Evolutionary conservation across 2,113 vertebrate genomes (phyloP), one percentile per base, ranked within the genome.

Genomic region (Pogonocichla stellata): DNA sequence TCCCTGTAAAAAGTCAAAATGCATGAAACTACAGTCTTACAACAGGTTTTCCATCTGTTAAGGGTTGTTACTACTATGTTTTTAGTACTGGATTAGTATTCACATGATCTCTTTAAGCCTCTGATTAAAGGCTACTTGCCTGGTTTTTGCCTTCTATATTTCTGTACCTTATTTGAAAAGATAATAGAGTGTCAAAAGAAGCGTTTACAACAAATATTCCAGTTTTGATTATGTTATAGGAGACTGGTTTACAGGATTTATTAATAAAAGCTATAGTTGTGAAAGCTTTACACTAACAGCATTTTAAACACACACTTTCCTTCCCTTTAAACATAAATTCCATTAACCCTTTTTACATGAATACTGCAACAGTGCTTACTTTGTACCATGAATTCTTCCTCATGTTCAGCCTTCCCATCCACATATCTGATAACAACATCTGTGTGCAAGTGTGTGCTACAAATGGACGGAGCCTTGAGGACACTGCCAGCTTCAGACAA

Each of bases 341-440:
- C 3, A 2, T 1, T 28, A 34, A 71, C 19, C 38, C 12, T 81
- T 82, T 79, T 58, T 18, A 78, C 18, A 53, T 7, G 19, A 58
- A 50, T 10, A 80, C 31, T 34, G 25, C 0, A 3, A 54, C 19
- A n/a, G 38, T 5, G 12, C 87, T 86, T 98, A 99, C 99, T 99
- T 99, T 99, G 98, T 99, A 99, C 99, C 99, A 99, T 36, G 99
- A 99, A 98, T 99, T 99, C 97, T 99, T 99, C 93, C 99, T 98
- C 99, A 99, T 99, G 97, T 99, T 99, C 71, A 99, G 98, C 60
- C 99, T 98, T 82, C 99, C 99, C 99, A 99, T 99, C 99, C 99
- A 99, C 99, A 99, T 99, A 97, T 99, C 99, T 2, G 99, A 99
- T 29, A 99, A 97, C 95, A 99, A 95, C 99, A 99, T 99, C 96